A percentile compares a stretch with the other conserved stretches of the same genome.
Conservation (phyloP, 2,888 invertebrate species). For the Caenorhabditis sp. region DNA sequence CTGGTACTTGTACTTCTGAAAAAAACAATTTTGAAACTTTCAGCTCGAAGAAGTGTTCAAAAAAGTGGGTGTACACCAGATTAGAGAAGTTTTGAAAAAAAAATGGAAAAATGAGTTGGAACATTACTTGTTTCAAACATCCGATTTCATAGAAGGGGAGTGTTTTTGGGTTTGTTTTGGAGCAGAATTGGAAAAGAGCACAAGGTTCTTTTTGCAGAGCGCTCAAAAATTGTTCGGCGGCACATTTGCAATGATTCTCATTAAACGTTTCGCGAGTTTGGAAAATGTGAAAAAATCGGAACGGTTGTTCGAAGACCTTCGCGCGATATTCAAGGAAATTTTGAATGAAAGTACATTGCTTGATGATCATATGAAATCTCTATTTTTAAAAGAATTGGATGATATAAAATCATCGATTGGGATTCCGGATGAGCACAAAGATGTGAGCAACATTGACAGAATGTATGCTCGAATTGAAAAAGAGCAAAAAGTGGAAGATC, state of each 20-base stretch:
- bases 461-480: too few relatives aligned
- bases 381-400: background rate
- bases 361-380: background rate
- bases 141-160: too few relatives aligned
- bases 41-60: too few relatives aligned
- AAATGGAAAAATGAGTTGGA: too few relatives aligned
- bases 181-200: too few relatives aligned
- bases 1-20: too few relatives aligned
- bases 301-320: background rate
- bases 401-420: background rate
- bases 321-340: background rate
- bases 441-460: background rate
- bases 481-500: background rate
- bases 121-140: too few relatives aligned
- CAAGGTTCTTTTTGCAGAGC: background rate
- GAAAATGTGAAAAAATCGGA: background rate
- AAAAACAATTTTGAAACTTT: too few relatives aligned
- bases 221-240: background rate
- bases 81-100: too few relatives aligned
- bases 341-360: background rate
- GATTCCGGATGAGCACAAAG: background rate
- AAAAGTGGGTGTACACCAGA: too few relatives aligned
- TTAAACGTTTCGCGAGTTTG: background rate
- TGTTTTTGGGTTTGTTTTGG: too few relatives aligned
- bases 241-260: background rate